These are phyloP conservation scores for Musca domestica DNA, from an alignment of 1,140 invertebrate species.

Conservation along the genomic window DNA sequence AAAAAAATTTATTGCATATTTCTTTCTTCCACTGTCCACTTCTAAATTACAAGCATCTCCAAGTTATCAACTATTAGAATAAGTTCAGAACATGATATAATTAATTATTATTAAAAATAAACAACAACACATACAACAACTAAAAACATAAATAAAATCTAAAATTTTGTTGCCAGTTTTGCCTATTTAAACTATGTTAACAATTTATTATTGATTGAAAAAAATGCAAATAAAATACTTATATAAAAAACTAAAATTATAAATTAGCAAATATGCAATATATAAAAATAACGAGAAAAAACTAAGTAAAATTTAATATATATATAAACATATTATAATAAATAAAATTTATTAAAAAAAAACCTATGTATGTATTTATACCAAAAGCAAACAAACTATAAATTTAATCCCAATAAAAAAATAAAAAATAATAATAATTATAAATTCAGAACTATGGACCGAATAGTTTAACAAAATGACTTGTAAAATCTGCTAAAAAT, in stretches of 20 bases:
- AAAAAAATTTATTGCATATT: neutral
- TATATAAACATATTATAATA: slow-evolving; percentile 14
- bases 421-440: neutral
- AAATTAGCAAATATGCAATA: too few species aligned
- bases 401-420: neutral
- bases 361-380: slow-evolving; percentile 16
- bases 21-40: neutral
- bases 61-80: slow-evolving; percentile 11
- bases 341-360: slow-evolving; percentile 22
- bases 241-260: slow-evolving; percentile 1
- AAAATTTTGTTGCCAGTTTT: slow-evolving; percentile 54
- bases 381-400: slow-evolving; percentile 7
- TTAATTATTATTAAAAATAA: neutral
- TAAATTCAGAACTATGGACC: neutral
- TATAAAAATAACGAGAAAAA: neutral
- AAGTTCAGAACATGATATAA: neutral
- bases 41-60: neutral
- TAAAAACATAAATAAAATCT: slow-evolving; percentile 6
- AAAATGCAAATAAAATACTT: neutral
- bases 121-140: neutral
- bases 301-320: neutral
- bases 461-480: neutral
- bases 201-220: slow-evolving; percentile 28
- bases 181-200: slow-evolving; percentile 55
- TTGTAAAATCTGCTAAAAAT: slow-evolving; percentile 1